Evolutionary conservation across 2,888 invertebrate species (phyloP).

Genomic region (Synergus japonicus): DNA sequence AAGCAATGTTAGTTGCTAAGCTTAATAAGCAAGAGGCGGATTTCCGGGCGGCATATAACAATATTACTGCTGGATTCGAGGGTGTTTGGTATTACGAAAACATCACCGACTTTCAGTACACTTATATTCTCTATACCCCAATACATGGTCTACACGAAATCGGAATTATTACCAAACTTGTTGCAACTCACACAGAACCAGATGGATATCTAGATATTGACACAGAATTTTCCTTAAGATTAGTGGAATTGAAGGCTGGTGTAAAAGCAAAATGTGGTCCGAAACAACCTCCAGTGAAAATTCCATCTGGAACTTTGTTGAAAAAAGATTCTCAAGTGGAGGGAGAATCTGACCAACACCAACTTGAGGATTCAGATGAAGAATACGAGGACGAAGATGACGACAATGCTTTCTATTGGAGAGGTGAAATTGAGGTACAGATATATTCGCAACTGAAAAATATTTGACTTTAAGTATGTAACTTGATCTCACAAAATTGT

Average conservation of each 20-base stretch:
- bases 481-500: constrained; percentile 47
- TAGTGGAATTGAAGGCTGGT: constrained; percentile 84
- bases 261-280: constrained; percentile 65
- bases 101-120: constrained; percentile 86
- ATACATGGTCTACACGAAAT: constrained; percentile 88
- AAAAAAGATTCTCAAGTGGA: constrained; percentile 13
- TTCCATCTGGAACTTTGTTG: constrained; percentile 53
- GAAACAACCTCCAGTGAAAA: constrained; percentile 65
- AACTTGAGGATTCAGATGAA: constrained; percentile 45
- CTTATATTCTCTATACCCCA: constrained; percentile 88
- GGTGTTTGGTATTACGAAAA: constrained; percentile 87
- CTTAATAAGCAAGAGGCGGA: constrained; percentile 84
- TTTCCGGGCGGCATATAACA: constrained; percentile 87
- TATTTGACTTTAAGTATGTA: background rate
- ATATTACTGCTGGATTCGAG: constrained; percentile 86
- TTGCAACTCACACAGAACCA: constrained; percentile 79
- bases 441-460: background rate
- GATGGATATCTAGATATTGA: constrained; percentile 77
- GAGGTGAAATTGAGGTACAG: constrained; percentile 80
- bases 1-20: constrained; percentile 84
- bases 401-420: constrained; percentile 78
- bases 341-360: constrained; percentile 3
- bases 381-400: constrained; percentile 68
- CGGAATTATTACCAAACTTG: constrained; percentile 85
- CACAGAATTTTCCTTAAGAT: constrained; percentile 83